These are phyloP conservation scores for Mallotus villosus DNA, from an alignment of 2,797 vertebrate species.

Conservation along the genomic window DNA sequence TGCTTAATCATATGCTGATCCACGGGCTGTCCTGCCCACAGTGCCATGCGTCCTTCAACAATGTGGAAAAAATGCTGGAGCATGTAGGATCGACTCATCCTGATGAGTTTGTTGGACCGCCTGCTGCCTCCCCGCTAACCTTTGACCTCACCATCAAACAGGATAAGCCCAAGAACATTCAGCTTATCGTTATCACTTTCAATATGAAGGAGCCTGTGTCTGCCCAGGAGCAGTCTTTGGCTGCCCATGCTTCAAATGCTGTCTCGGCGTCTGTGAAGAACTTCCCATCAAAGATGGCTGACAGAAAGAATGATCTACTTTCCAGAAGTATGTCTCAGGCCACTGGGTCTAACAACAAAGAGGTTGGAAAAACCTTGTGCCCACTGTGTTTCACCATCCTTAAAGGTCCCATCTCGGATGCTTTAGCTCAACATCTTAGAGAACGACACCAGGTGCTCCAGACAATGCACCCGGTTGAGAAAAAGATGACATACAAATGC, in stretches of 20 bases:
- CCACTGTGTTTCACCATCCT: slow-evolving; percentile 96
- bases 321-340: slow-evolving; percentile 78
- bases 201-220: slow-evolving; percentile 86
- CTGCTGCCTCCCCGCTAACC: slow-evolving; percentile 89
- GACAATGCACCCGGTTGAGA: slow-evolving; percentile 96
- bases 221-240: slow-evolving; percentile 83
- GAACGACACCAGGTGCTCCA: slow-evolving; percentile 96
- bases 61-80: slow-evolving; percentile 94
- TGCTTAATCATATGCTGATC: slow-evolving; percentile 97
- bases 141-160: slow-evolving; percentile 96
- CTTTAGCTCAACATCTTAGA: slow-evolving; percentile 89
- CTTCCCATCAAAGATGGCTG: slow-evolving; percentile 74
- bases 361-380: slow-evolving; percentile 94
- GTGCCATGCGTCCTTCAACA: slow-evolving; percentile 93
- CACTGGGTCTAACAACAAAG: slow-evolving; percentile 81
- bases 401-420: slow-evolving; percentile 93
- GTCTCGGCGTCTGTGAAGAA: slow-evolving; percentile 42
- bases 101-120: slow-evolving; percentile 86
- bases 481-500: slow-evolving; percentile 98
- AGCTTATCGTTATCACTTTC: slow-evolving; percentile 94
- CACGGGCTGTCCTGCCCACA: slow-evolving; percentile 96
- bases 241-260: slow-evolving; percentile 51
- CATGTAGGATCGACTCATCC: slow-evolving; percentile 88
- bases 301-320: slow-evolving; percentile 76
- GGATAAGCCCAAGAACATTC: slow-evolving; percentile 90